Percentiles rank a stretch among this genome's conserved stretches.
phyloP scores from a whole-genome alignment of 2,797 vertebrate genomes.

The Morelia viridis region DNA sequence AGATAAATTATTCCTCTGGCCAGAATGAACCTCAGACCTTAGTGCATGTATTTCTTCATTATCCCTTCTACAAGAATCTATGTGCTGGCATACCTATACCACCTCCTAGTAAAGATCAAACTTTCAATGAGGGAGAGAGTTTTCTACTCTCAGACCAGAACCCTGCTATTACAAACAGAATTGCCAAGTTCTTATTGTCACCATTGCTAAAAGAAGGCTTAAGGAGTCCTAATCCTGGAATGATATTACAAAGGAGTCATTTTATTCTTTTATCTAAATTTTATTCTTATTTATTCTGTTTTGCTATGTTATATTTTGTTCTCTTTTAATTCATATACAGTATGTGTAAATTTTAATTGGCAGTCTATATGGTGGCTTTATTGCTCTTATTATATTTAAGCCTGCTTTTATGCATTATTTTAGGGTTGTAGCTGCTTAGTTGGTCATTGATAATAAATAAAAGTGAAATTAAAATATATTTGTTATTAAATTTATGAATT shows the following conservation, averaged over 20 bases:
- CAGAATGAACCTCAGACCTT: not conserved
- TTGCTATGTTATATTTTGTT: not conserved
- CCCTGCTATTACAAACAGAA: not conserved
- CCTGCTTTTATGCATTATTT: not conserved
- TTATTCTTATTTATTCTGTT: not conserved
- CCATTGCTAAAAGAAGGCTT: not conserved
- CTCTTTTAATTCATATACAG: not conserved
- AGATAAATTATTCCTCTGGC: not conserved
- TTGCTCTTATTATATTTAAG: not conserved
- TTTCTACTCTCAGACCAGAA: not conserved
- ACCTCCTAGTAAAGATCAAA: not conserved
- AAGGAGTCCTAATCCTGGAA: not conserved
- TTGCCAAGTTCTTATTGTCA: not conserved
- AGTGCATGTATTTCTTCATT: not conserved
- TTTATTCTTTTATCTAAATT: not conserved
- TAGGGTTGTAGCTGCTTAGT: not conserved
- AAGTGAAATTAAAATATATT: no score
- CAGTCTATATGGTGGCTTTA: not conserved
- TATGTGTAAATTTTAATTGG: not conserved
- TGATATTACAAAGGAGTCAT: not conserved
- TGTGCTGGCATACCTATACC: not conserved
- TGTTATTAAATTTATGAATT: no score
- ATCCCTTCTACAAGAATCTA: not conserved
- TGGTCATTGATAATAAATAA: not conserved
- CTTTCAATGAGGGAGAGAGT: not conserved